Conservation (phyloP, 1,140 invertebrate species). For the Plutomurus gul region DNA sequence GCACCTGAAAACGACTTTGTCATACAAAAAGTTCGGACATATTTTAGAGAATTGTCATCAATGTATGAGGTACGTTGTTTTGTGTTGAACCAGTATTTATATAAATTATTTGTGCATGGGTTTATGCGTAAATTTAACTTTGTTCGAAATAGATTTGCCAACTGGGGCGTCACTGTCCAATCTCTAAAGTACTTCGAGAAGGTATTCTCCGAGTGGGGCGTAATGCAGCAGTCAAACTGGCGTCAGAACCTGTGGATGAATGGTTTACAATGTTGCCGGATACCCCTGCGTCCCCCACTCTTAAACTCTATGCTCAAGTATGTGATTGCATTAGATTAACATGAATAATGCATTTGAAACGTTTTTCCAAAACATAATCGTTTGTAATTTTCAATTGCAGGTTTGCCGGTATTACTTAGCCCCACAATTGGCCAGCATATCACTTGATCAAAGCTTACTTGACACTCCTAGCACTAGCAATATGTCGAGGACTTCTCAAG, state of each 20-base stretch:
- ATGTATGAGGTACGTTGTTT: conserved; percentile 78
- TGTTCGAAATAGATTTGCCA: conserved; percentile 68
- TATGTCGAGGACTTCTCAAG: conserved; percentile 53
- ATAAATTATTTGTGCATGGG: not conserved
- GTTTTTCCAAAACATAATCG: not conserved
- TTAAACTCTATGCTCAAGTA: conserved; percentile 84
- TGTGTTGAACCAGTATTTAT: not conserved
- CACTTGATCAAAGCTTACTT: conserved; percentile 77
- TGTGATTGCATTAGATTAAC: conserved; percentile 50
- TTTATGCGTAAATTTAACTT: conserved; percentile 20
- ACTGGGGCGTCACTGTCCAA: conserved; percentile 84
- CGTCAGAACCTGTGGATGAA: conserved; percentile 80
- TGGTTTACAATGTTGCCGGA: conserved; percentile 87
- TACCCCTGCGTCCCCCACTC: conserved; percentile 75
- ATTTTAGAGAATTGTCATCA: conserved; percentile 90
- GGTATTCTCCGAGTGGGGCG: conserved; percentile 87
- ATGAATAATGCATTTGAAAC: not conserved
- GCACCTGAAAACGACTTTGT: conserved; percentile 89
- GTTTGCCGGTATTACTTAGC: conserved; percentile 76
- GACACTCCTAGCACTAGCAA: conserved; percentile 66
- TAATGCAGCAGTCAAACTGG: conserved; percentile 64
- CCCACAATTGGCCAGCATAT: conserved; percentile 78
- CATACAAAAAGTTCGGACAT: conserved; percentile 74
- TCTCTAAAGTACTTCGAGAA: conserved; percentile 79
- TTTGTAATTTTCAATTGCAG: conserved; percentile 58